A percentile compares a stretch with the other conserved stretches of the same genome.
These are phyloP conservation scores for Bombycilla garrulus DNA, from an alignment of 2,113 vertebrate genomes.

Conservation along the genomic window DNA sequence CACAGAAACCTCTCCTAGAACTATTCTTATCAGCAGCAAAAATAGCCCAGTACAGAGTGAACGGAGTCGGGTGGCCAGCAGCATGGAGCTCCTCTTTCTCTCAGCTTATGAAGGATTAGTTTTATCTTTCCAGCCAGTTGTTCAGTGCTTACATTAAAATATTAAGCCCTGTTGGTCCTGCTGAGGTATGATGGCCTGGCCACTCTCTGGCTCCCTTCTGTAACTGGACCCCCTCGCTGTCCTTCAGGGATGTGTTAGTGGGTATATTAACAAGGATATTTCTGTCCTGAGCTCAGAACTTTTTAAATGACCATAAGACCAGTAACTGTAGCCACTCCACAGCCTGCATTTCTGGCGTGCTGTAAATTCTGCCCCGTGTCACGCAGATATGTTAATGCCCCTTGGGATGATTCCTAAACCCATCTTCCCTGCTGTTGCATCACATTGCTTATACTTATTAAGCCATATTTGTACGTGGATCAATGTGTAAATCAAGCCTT, in stretches of 20 bases:
- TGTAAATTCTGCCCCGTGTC: constrained; percentile 1
- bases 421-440: constrained; percentile 25
- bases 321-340: background rate
- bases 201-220: background rate
- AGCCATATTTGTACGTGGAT: constrained; percentile 12
- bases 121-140: constrained; percentile 71
- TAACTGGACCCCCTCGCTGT: background rate
- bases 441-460: constrained; percentile 2
- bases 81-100: constrained; percentile 60
- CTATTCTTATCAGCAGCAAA: constrained; percentile 66
- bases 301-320: background rate
- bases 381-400: background rate
- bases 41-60: constrained; percentile 73
- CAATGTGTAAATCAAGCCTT: constrained; percentile 8
- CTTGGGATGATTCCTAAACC: background rate
- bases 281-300: constrained; percentile 30
- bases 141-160: constrained; percentile 62
- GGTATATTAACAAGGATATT: constrained; percentile 48
- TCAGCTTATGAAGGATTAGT: constrained; percentile 71
- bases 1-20: background rate
- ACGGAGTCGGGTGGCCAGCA: constrained; percentile 58
- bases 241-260: constrained; percentile 31
- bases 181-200: background rate
- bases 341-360: background rate
- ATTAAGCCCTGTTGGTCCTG: constrained; percentile 1